Percentiles rank a stretch among this genome's conserved stretches.
phyloP scores from a whole-genome alignment of 2,888 invertebrate species.

The Ochropacha duplaris region DNA sequence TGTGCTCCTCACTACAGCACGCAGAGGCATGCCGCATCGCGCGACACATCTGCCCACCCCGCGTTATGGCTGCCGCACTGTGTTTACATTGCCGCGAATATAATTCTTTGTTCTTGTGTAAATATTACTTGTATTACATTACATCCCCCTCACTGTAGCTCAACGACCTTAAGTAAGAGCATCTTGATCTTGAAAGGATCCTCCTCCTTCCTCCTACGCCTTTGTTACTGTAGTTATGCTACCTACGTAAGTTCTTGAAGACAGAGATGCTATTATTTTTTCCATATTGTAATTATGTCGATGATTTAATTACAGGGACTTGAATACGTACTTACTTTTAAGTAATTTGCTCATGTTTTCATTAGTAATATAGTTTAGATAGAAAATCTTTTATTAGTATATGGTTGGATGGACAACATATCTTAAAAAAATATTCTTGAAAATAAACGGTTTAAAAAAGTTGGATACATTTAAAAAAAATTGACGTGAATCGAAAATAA shows the following conservation, averaged over 20 bases:
- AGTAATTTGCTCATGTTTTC: too few species aligned
- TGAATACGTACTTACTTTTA: too few species aligned
- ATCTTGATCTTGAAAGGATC: conserved; percentile 5
- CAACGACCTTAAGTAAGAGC: conserved; percentile 2
- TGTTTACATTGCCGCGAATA: conserved; percentile 49
- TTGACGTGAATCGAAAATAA: too few species aligned
- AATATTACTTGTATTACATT: conserved; percentile 42
- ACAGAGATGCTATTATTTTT: not conserved
- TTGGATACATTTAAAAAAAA: too few species aligned
- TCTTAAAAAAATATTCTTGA: too few species aligned
- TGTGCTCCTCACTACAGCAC: conserved; percentile 19
- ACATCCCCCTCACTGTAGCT: conserved; percentile 18
- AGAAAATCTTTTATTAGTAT: too few species aligned
- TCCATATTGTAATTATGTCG: not conserved
- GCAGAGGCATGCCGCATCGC: conserved; percentile 15
- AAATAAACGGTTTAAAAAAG: too few species aligned
- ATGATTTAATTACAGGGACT: too few species aligned
- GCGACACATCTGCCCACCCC: conserved; percentile 51
- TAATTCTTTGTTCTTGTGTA: conserved; percentile 51
- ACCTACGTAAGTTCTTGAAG: not conserved
- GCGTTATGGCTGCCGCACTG: conserved; percentile 22
- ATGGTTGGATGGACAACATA: too few species aligned
- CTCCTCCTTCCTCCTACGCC: too few species aligned
- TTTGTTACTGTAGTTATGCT: not conserved
- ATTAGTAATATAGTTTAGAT: too few species aligned